Conservation (phyloP, 2,888 invertebrate species). For the Choreutis nemorana region DNA sequence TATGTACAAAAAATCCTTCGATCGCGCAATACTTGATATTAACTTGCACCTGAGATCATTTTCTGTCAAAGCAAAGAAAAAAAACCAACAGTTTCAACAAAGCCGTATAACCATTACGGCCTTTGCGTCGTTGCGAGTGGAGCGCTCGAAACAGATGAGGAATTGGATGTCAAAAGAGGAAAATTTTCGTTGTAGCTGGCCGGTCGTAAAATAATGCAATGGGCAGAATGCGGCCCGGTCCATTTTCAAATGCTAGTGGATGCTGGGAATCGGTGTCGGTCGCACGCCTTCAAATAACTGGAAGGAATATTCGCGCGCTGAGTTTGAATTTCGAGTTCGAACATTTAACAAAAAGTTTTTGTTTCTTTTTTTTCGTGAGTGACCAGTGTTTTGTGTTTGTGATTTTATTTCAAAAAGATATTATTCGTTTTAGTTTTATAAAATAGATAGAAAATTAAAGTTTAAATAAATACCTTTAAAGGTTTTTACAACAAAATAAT, state of each 20-base stretch:
- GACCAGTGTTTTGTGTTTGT: not conserved
- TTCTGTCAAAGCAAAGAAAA: not conserved
- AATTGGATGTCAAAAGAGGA: no score
- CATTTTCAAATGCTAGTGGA: constrained; percentile 26
- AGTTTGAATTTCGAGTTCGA: constrained; percentile 1
- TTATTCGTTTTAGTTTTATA: no score
- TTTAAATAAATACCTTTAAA: no score
- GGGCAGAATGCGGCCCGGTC: constrained; percentile 16
- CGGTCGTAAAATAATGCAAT: constrained; percentile 12
- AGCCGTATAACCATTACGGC: no score
- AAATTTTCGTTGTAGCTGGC: constrained; percentile 8
- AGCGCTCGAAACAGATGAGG: no score
- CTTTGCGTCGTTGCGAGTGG: no score
- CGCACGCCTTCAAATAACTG: constrained; percentile 22
- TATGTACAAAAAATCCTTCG: constrained; percentile 10
- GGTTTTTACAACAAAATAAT: no score
- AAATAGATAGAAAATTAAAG: no score
- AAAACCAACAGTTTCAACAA: no score
- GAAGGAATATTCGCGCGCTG: not conserved
- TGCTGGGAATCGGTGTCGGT: constrained; percentile 21
- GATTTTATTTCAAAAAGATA: constrained; percentile 1
- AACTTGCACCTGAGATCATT: constrained; percentile 3
- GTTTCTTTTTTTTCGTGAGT: constrained; percentile 1
- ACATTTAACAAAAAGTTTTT: not conserved
- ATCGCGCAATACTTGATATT: constrained; percentile 12